Evolutionary conservation across 2,888 invertebrate genomes (phyloP).

Genomic region (Mesorhabditis sp.): DNA sequence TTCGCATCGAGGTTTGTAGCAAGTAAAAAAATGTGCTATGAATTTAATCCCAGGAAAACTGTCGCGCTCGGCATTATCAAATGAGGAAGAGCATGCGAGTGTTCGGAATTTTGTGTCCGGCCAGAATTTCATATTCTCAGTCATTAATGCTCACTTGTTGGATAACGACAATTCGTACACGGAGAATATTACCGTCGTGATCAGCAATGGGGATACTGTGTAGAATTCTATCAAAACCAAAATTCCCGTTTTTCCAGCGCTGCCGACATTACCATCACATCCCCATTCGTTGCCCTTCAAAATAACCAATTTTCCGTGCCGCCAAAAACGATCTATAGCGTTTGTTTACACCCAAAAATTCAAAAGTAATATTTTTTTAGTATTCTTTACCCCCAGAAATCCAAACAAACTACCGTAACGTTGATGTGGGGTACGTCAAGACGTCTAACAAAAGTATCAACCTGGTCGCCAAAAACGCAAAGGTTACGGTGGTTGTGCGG

Average conservation of each 20-base stretch:
- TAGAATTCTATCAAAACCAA: not conserved
- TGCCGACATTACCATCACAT: not conserved
- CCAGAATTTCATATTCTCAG: not conserved
- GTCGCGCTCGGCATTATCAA: not conserved
- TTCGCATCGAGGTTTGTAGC: too few species aligned
- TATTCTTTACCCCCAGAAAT: not conserved
- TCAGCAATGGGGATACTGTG: not conserved
- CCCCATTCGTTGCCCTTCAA: not conserved
- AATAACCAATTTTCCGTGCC: not conserved
- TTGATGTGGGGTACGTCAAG: not conserved
- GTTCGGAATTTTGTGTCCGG: not conserved
- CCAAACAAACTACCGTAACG: conserved; percentile 2
- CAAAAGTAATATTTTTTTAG: too few species aligned
- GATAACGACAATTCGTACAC: not conserved
- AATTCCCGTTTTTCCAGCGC: not conserved
- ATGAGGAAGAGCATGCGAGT: not conserved
- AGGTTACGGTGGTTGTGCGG: not conserved
- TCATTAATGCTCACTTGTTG: not conserved
- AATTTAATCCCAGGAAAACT: not conserved
- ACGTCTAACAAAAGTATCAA: not conserved
- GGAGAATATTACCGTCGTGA: not conserved
- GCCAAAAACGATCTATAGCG: not conserved
- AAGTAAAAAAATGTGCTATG: not conserved
- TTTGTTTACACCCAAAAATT: too few species aligned
- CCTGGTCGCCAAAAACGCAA: not conserved